Evolutionary conservation across 2,113 vertebrate species (phyloP).

Genomic region (Gallinago undulata): DNA sequence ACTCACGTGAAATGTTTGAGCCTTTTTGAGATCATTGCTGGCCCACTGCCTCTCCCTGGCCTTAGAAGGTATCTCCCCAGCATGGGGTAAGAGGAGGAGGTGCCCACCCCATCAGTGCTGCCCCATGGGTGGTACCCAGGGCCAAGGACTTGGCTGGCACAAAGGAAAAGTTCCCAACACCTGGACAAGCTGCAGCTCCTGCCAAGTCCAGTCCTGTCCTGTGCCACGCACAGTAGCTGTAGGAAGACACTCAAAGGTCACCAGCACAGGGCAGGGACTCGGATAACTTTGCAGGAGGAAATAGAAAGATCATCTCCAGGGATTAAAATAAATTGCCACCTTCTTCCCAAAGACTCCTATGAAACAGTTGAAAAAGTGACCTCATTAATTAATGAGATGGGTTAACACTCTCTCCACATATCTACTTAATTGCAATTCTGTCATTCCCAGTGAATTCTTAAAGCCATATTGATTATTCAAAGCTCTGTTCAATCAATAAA

Average conservation of each 20-base stretch:
- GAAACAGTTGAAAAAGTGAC: constrained; percentile 49
- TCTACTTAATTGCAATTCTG: constrained; percentile 66
- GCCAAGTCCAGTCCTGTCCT: neutral
- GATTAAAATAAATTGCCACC: constrained; percentile 19
- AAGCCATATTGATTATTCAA: constrained; percentile 61
- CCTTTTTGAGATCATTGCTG: neutral
- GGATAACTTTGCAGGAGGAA: neutral
- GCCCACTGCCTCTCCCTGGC: neutral
- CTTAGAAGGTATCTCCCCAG: neutral
- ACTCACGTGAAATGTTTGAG: neutral
- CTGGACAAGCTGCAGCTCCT: neutral
- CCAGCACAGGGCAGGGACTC: neutral
- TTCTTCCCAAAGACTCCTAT: constrained; percentile 2
- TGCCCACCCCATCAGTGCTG: neutral
- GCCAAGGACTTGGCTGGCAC: neutral
- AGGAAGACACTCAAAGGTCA: neutral
- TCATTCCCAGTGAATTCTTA: constrained; percentile 56
- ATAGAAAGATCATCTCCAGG: neutral
- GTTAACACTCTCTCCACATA: constrained; percentile 49
- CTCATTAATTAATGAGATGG: constrained; percentile 68
- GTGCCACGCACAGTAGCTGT: neutral
- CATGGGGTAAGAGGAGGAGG: neutral
- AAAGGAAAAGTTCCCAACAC: neutral
- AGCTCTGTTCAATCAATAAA: constrained; percentile 57
- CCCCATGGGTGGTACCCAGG: neutral